Evolutionary conservation across 2,888 invertebrate species (phyloP), one percentile per base, ranked within the genome.

Genomic region (Ichneumon xanthorius): DNA sequence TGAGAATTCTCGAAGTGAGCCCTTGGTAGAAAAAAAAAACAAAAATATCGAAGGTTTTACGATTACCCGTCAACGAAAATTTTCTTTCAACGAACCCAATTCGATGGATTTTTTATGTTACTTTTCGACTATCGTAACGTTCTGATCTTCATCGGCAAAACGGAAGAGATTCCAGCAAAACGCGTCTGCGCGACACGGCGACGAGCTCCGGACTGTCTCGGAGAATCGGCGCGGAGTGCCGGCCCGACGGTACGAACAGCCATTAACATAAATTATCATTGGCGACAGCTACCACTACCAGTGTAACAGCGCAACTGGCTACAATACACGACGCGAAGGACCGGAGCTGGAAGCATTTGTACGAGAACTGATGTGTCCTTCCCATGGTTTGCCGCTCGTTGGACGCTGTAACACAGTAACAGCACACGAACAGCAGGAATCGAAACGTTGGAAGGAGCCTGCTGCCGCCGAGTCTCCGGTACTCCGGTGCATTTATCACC

Each of bases 251-350:
- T 91, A 91, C 91, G 90, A 92, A 91, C 91, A 90, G 91, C 92
- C 93, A 93, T 94, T 94, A 94, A 92, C 94, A 94, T 94, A 94
- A 95, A 95, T 95, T 95, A 95, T 95, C 95, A 94, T 95, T 94
- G 95, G 95, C 95, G 95, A 95, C 95, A 95, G 95, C 95, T 93
- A 92, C 92, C 89, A 91, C 92, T 89, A 91, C 92, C 87, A 84
- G 85, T 76, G 45, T 48, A 80, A 65, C 72, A 26, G 75, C 83
- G 89, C 87, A 88, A 86, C 87, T 87, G 84, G 83, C 77, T 86
- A 83, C 79, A 86, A 70, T 75, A 78, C 80, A 77, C 76, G 71
- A 81, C 84, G 80, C 77, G 79, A 80, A 88, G 73, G 53, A 70
- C 19, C 79, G 22, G 53, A 4, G 79, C 16, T 75, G 30, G 45